Evolutionary conservation across 2,888 invertebrate genomes (phyloP).

Genomic region (Drosophila parthenogenetica): DNA sequence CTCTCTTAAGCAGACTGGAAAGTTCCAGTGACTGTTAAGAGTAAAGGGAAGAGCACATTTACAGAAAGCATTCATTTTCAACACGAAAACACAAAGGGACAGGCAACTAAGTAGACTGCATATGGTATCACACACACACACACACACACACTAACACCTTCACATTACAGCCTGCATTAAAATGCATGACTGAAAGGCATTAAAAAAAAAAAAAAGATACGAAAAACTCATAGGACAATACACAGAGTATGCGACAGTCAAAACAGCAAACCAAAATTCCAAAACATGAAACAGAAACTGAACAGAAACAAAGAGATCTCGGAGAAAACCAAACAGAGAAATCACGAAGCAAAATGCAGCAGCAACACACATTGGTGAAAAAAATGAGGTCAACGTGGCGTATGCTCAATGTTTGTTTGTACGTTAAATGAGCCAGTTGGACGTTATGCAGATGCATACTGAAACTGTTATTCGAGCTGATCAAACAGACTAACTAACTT

Average conservation of each 20-base stretch:
- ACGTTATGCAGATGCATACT: constrained; percentile 30
- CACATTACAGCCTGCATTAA: constrained; percentile 48
- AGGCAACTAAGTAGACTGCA: constrained; percentile 46
- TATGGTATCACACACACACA: constrained; percentile 29
- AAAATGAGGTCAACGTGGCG: constrained; percentile 66
- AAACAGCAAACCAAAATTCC: constrained; percentile 23
- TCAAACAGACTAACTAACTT: constrained; percentile 42
- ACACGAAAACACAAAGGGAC: constrained; percentile 59
- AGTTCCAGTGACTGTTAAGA: constrained; percentile 54
- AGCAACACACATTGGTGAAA: constrained; percentile 35
- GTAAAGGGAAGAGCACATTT: constrained; percentile 27
- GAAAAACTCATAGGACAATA: constrained; percentile 47
- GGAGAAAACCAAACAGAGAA: constrained; percentile 6
- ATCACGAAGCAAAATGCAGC: constrained; percentile 29
- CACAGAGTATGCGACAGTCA: constrained; percentile 36
- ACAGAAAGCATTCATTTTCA: constrained; percentile 51
- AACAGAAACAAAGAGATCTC: constrained; percentile 16
- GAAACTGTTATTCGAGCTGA: constrained; percentile 26
- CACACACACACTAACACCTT: constrained; percentile 16
- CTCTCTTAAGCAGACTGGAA: constrained; percentile 49
- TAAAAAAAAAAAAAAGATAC: constrained; percentile 40
- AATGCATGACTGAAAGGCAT: constrained; percentile 61
- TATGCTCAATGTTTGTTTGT: constrained; percentile 65
- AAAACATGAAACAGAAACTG: constrained; percentile 4
- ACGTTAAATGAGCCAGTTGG: constrained; percentile 59